phyloP scores from a whole-genome alignment of 2,113 vertebrate species.

The Elgaria multicarinata region DNA sequence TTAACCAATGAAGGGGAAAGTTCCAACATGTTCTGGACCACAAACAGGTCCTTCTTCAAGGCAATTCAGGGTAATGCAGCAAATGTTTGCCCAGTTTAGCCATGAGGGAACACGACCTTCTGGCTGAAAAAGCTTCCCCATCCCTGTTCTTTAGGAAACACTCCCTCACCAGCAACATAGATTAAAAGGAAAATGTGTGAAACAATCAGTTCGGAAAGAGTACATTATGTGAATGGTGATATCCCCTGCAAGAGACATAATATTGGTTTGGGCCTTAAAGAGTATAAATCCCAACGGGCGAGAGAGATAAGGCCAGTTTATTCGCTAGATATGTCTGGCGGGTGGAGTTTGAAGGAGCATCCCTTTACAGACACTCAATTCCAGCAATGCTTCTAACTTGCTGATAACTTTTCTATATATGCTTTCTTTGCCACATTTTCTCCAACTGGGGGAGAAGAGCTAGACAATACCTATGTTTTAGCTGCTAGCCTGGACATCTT shows the following conservation, averaged over 20 bases:
- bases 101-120: background rate
- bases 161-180: background rate
- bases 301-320: background rate
- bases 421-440: background rate
- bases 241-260: background rate
- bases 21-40: no score
- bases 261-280: background rate
- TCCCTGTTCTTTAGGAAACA: background rate
- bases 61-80: no score
- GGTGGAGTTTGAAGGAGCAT: background rate
- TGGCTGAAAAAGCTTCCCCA: background rate
- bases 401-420: background rate
- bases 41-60: no score
- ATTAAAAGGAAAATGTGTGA: background rate
- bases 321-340: background rate
- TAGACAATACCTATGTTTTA: background rate
- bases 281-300: background rate
- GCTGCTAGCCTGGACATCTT: background rate
- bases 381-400: background rate
- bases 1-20: no score
- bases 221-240: background rate
- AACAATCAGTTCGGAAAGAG: fast-evolving
- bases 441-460: background rate
- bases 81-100: background rate
- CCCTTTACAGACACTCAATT: background rate